These are phyloP conservation scores for Caerostris extrusa DNA, from an alignment of 1,140 invertebrate genomes.

Conservation along the genomic window DNA sequence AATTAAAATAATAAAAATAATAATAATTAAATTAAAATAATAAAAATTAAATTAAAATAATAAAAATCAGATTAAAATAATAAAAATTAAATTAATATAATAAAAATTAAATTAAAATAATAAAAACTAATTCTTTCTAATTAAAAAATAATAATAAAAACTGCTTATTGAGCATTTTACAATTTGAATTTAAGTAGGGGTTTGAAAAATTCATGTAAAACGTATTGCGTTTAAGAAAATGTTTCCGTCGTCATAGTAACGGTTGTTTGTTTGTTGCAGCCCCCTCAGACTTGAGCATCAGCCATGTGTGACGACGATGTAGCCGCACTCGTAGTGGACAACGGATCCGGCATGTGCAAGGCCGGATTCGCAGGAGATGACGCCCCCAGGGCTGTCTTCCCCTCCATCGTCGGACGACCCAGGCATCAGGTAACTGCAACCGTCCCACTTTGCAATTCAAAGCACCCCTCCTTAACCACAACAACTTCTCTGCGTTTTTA, in stretches of 20 bases:
- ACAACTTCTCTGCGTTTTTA: background rate
- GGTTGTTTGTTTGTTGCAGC: background rate
- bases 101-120: too few relatives aligned
- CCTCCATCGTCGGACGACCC: slow-evolving; percentile 86
- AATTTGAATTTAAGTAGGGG: background rate
- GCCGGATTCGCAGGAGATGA: slow-evolving; percentile 87
- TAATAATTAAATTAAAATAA: too few relatives aligned
- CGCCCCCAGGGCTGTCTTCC: slow-evolving; percentile 86
- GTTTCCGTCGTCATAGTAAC: background rate
- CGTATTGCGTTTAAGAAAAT: background rate
- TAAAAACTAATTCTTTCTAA: background rate
- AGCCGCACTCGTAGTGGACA: slow-evolving; percentile 85
- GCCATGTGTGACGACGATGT: slow-evolving; percentile 86
- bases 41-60: too few relatives aligned
- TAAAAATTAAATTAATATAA: too few relatives aligned
- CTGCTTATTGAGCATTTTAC: background rate
- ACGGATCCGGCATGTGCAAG: slow-evolving; percentile 87
- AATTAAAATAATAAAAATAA: too few relatives aligned
- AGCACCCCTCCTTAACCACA: background rate
- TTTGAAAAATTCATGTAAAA: background rate
- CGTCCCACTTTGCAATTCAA: background rate
- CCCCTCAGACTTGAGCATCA: background rate
- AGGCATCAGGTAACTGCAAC: slow-evolving; percentile 82
- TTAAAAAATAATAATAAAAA: background rate
- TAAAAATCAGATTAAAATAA: too few relatives aligned